These are phyloP conservation scores for Hiodon tergisus DNA, from an alignment of 2,113 vertebrate species.

Conservation along the genomic window DNA sequence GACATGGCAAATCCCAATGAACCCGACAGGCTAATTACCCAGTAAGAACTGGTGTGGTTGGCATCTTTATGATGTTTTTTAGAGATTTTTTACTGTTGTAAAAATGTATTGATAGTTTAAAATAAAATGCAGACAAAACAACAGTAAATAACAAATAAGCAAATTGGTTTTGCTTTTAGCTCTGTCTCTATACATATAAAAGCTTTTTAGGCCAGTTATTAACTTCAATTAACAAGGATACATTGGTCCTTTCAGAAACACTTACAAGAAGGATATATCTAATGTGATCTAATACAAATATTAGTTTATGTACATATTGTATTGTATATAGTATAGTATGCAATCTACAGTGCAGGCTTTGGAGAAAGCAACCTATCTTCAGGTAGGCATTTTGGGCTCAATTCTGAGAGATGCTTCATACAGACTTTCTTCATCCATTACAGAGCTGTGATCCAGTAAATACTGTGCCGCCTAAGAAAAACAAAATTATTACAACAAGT, in stretches of 20 bases:
- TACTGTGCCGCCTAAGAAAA: conserved; percentile 78
- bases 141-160: conserved; percentile 19
- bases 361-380: conserved; percentile 49
- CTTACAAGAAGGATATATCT: conserved; percentile 58
- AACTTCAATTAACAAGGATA: conserved; percentile 50
- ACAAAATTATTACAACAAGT: neutral
- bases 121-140: conserved; percentile 25
- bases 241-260: conserved; percentile 51
- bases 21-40: neutral
- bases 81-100: conserved; percentile 11
- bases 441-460: conserved; percentile 78
- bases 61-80: neutral
- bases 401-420: conserved; percentile 91
- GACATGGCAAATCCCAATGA: too few relatives aligned
- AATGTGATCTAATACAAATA: conserved; percentile 57
- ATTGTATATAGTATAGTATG: conserved; percentile 48
- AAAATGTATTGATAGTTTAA: conserved; percentile 9
- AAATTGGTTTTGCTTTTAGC: neutral
- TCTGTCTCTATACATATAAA: conserved; percentile 24
- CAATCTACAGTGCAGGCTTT: conserved; percentile 28
- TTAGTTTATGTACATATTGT: conserved; percentile 61
- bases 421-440: conserved; percentile 90
- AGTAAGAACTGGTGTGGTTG: neutral
- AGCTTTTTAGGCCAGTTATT: conserved; percentile 32
- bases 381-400: conserved; percentile 90